Evolutionary conservation across 2,797 vertebrate species (phyloP), one percentile per base, ranked within the genome.

Genomic region (Leucoraja ocellata): DNA sequence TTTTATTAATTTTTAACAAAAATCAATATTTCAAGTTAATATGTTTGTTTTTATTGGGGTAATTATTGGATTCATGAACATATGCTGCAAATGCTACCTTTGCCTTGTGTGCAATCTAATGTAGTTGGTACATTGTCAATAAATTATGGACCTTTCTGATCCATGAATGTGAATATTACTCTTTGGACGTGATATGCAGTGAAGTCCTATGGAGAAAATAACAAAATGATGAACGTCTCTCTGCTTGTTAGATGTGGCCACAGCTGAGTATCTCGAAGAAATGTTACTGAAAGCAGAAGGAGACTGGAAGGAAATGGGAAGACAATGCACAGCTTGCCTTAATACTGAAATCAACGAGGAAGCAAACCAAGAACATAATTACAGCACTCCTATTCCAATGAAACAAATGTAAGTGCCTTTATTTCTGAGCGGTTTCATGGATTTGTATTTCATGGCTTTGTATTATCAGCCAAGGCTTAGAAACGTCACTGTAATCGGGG

Each of bases 221-320:
- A 46, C 21, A 25, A 39, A 54, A 76, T 39, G 18, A 68, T 61
- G 63, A 8, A 46, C 91, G 63, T 93, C 11, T n/a, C n/a, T 68
- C 68, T 91, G 63, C 65, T 94, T 93, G 90, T 79, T 94, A 99
- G 98, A 98, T 93, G 94, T 98, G 5, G 97, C 98, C 1, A 97
- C 97, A 0, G 97, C 97, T 16, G 97, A 97, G 93, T 96, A 96
- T 81, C 98, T 98, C 78, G 97, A 96, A 94, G 97, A 98, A 61
- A 96, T 98, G 95, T 95, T 99, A 94, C 95, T 98, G 93, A 97
- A 95, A 68, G 98, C 97, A 5, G 98, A 99, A 95, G 95, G 95
- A 76, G 95, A 96, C 94, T 98, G 98, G 98, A 95, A 97, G 46
- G 96, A 97, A 94, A 97, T 95, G 94, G 95, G 95, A 93, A 96